A percentile compares a stretch with the other conserved stretches of the same genome.
phyloP scores from a whole-genome alignment of 2,113 vertebrate species.

The Stomatorhinus ivindoensis region DNA sequence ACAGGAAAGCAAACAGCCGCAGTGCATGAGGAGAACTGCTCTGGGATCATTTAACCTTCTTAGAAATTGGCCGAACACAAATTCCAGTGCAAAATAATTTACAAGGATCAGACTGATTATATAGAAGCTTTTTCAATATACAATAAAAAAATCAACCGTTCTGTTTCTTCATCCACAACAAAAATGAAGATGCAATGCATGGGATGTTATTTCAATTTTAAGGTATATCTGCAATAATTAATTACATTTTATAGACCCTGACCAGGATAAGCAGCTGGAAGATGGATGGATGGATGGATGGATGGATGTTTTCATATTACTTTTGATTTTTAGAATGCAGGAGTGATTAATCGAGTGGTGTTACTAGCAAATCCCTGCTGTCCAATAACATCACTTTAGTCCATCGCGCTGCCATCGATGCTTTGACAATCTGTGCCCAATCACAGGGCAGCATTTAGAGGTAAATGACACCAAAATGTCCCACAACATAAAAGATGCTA shows the following conservation, averaged over 20 bases:
- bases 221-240: background rate
- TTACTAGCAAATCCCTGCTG: background rate
- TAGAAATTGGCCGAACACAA: background rate
- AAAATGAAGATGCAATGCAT: background rate
- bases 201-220: background rate
- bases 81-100: background rate
- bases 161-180: background rate
- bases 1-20: background rate
- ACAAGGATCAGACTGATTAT: background rate
- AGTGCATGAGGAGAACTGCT: background rate
- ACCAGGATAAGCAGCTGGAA: background rate
- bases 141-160: background rate
- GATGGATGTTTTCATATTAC: background rate
- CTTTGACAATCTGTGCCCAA: background rate
- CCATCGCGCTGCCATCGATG: background rate
- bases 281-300: background rate
- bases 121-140: background rate
- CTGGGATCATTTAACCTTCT: background rate
- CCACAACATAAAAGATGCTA: background rate
- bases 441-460: background rate
- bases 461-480: background rate
- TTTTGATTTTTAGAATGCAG: background rate
- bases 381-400: background rate
- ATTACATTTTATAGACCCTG: background rate
- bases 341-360: background rate